Conservation (phyloP, 2,797 vertebrate genomes). For the Lagorchestes hirsutus region DNA sequence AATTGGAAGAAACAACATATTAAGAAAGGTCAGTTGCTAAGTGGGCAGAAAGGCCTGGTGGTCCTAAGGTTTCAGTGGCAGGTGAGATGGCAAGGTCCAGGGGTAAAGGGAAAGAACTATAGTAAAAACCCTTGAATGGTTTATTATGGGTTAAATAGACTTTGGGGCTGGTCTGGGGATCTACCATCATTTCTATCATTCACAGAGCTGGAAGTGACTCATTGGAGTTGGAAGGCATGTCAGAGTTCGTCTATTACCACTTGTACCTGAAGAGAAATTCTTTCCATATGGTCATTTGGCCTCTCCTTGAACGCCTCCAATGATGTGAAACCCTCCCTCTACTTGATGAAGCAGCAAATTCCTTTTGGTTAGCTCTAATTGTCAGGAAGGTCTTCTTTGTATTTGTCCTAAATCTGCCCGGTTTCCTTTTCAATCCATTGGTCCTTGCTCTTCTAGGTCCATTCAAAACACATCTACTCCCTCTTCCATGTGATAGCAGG, state of each 20-base stretch:
- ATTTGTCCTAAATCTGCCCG: neutral
- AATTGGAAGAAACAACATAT: neutral
- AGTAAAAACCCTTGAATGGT: neutral
- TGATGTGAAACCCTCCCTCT: neutral
- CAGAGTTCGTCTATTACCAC: neutral
- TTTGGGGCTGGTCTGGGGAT: neutral
- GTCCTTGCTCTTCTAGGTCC: neutral
- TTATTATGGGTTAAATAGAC: neutral
- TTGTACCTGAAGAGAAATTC: neutral
- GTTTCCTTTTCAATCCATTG: neutral
- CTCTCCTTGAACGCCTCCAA: neutral
- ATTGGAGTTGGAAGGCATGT: neutral
- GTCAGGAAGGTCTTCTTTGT: neutral
- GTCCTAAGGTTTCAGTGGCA: neutral
- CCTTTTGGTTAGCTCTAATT: neutral
- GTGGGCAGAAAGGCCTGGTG: neutral
- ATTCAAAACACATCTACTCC: neutral
- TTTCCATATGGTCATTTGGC: neutral
- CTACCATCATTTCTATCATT: neutral
- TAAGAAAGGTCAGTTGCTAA: neutral
- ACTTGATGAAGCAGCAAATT: neutral
- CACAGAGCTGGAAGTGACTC: neutral
- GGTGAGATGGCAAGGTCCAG: neutral
- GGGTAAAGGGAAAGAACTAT: neutral
- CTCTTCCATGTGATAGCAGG: neutral